phyloP scores from a whole-genome alignment of 2,797 vertebrate species.

The Hephaestus fuliginosus region DNA sequence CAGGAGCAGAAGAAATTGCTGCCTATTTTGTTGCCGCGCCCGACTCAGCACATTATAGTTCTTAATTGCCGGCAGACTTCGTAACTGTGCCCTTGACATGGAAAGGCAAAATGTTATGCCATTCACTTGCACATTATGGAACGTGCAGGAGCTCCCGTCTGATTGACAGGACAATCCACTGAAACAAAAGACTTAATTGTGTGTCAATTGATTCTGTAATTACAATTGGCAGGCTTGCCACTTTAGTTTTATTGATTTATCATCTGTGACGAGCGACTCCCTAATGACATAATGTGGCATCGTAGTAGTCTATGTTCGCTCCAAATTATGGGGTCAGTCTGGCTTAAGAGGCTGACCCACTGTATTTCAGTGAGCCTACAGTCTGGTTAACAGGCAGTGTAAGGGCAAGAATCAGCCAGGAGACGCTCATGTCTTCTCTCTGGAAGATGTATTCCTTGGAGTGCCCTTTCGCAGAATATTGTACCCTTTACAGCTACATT shows the following conservation, averaged over 20 bases:
- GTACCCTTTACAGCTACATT: conserved; percentile 38
- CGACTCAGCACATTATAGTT: conserved; percentile 78
- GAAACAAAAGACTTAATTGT: conserved; percentile 84
- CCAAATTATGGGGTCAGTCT: conserved; percentile 15
- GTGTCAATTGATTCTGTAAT: conserved; percentile 81
- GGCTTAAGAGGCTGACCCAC: conserved; percentile 3
- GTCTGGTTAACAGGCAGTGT: conserved; percentile 7
- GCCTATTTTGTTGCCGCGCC: conserved; percentile 83
- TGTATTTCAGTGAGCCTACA: neutral
- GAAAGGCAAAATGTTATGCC: conserved; percentile 74
- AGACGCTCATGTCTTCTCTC: neutral
- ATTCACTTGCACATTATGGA: conserved; percentile 68
- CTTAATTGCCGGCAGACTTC: conserved; percentile 81
- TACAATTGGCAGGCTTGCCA: conserved; percentile 80
- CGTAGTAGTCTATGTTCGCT: conserved; percentile 9
- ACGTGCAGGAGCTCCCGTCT: conserved; percentile 52
- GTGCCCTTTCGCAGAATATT: conserved; percentile 28
- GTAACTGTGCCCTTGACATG: conserved; percentile 77
- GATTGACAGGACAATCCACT: conserved; percentile 81
- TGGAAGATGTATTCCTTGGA: conserved; percentile 1
- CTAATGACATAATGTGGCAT: conserved; percentile 64
- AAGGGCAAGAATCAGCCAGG: neutral
- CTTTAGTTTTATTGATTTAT: conserved; percentile 74
- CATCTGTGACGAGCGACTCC: conserved; percentile 61
- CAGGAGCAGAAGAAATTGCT: conserved; percentile 88